Evolutionary conservation across 2,113 vertebrate genomes (phyloP).

Genomic region (Coptodon rendalli): DNA sequence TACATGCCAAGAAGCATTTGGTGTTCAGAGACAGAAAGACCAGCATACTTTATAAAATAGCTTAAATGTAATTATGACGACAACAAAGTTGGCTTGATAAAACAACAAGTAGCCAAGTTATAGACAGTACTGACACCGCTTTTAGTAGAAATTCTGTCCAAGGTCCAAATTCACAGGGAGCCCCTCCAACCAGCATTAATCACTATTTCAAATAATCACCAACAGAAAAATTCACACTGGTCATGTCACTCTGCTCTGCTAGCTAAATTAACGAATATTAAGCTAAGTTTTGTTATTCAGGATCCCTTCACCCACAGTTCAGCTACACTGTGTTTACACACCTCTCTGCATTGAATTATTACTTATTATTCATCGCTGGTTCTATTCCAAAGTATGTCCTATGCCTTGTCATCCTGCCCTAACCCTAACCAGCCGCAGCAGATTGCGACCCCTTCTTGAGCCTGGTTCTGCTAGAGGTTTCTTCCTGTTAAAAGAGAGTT

Average conservation of each 20-base stretch:
- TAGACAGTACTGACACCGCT: rapidly evolving
- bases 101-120: neutral
- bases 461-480: neutral
- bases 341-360: neutral
- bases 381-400: neutral
- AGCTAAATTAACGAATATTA: neutral
- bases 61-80: neutral
- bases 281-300: rapidly evolving
- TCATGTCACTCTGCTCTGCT: neutral
- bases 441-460: neutral
- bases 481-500: neutral
- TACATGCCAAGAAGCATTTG: neutral
- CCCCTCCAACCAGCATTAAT: neutral
- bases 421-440: neutral
- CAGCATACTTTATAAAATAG: neutral
- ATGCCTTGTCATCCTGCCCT: neutral
- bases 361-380: neutral
- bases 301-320: neutral
- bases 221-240: neutral
- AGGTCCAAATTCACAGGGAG: neutral
- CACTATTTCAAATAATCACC: neutral
- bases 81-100: neutral
- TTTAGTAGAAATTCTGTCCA: neutral
- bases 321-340: neutral
- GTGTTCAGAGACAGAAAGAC: neutral